Conservation (phyloP, 2,797 vertebrate genomes). For the Ficedula albicollis region DNA sequence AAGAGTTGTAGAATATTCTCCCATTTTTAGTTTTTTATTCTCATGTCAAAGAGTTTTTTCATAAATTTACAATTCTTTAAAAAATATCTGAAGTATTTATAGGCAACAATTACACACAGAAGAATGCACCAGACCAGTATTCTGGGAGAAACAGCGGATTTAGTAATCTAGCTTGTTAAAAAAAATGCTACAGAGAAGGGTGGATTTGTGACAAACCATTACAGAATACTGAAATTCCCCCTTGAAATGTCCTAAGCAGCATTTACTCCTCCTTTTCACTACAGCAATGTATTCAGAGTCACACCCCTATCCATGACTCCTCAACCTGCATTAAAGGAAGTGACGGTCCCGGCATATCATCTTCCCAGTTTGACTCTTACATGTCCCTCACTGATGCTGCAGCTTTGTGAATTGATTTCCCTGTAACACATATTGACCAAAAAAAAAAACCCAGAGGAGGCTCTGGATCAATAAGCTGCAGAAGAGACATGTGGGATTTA, state of each 20-base stretch:
- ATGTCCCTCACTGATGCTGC: not conserved
- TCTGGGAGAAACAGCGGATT: not conserved
- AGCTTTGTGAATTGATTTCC: slow-evolving; percentile 16
- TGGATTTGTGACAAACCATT: not conserved
- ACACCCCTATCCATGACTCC: not conserved
- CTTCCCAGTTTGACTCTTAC: not conserved
- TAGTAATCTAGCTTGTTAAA: not conserved
- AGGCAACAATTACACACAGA: not conserved
- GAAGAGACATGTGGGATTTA: not conserved
- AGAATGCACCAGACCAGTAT: not conserved
- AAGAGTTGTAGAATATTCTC: not conserved
- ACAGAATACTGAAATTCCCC: not conserved
- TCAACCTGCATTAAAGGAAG: not conserved
- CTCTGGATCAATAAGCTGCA: slow-evolving; percentile 1
- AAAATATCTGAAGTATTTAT: not conserved
- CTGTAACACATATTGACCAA: not conserved
- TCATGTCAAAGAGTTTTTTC: not conserved
- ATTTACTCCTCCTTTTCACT: not conserved
- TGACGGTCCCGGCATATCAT: fast-evolving
- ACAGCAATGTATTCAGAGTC: not conserved
- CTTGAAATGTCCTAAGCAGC: not conserved
- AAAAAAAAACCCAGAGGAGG: not conserved
- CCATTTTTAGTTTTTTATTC: not conserved
- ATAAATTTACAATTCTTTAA: not conserved
- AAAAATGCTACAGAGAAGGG: not conserved